Percentiles rank a stretch among this genome's conserved stretches.
Conservation (phyloP, 2,797 vertebrate species). For the Dromococcyx pavoninus region DNA sequence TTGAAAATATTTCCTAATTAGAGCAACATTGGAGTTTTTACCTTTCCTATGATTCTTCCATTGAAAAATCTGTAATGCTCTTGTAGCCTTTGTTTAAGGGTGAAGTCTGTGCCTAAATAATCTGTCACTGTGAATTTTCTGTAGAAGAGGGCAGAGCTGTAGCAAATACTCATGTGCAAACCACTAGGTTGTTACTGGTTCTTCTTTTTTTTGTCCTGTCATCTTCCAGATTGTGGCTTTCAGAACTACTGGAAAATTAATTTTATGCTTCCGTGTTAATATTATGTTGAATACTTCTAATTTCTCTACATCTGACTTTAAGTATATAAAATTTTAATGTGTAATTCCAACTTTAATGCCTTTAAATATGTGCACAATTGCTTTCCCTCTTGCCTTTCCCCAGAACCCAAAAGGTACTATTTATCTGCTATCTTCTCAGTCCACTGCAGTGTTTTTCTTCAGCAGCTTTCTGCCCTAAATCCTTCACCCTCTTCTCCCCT, state of each 20-base stretch:
- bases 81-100: background rate
- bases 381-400: no score
- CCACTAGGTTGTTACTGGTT: background rate
- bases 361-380: background rate
- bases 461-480: background rate
- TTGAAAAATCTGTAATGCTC: background rate
- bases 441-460: background rate
- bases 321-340: background rate
- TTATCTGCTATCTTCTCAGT: background rate
- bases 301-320: background rate
- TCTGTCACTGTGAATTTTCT: background rate
- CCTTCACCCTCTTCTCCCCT: background rate
- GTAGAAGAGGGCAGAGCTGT: background rate
- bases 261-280: background rate
- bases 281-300: background rate
- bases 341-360: background rate
- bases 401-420: background rate
- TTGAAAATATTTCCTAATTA: background rate
- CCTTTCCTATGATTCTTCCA: background rate
- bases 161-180: background rate
- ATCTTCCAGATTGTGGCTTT: background rate
- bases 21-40: background rate
- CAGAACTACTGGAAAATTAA: background rate
- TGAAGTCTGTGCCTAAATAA: background rate
- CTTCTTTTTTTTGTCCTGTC: background rate